phyloP scores from a whole-genome alignment of 2,888 invertebrate genomes.

The Hymenopus coronatus region DNA sequence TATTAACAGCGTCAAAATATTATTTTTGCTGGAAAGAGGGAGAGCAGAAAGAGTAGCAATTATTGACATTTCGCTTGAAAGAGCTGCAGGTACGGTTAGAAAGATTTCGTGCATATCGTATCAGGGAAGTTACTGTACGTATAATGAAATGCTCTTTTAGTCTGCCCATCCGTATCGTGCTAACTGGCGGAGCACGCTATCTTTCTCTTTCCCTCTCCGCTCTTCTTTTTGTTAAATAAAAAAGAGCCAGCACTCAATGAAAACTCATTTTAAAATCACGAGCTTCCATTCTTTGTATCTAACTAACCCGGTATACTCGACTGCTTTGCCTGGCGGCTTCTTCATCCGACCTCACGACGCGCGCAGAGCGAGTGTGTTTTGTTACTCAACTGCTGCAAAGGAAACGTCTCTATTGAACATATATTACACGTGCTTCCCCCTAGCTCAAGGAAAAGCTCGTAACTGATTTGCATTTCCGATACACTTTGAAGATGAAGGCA shows the following conservation, averaged over 20 bases:
- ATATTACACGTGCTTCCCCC: neutral
- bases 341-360: neutral
- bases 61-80: neutral
- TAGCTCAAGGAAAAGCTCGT: neutral
- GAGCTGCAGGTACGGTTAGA: neutral
- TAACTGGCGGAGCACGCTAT: neutral
- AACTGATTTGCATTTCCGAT: neutral
- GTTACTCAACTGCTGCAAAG: neutral
- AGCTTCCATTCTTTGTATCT: slow-evolving; percentile 9
- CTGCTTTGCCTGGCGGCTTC: neutral
- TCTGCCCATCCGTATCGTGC: slow-evolving; percentile 9
- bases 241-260: slow-evolving; percentile 13
- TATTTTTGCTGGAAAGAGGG: neutral
- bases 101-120: neutral
- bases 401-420: neutral
- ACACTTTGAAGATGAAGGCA: neutral
- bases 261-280: slow-evolving; percentile 20
- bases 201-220: neutral
- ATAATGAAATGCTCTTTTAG: slow-evolving; percentile 12
- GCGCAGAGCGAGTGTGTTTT: neutral
- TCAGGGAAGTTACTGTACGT: neutral
- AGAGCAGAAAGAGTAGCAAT: neutral
- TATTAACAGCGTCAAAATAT: no score
- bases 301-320: slow-evolving; percentile 3
- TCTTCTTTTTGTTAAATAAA: slow-evolving; percentile 4